Percentiles rank a stretch among this genome's conserved stretches.
phyloP scores from a whole-genome alignment of 2,797 vertebrate species.

The Acanthiza pusilla region DNA sequence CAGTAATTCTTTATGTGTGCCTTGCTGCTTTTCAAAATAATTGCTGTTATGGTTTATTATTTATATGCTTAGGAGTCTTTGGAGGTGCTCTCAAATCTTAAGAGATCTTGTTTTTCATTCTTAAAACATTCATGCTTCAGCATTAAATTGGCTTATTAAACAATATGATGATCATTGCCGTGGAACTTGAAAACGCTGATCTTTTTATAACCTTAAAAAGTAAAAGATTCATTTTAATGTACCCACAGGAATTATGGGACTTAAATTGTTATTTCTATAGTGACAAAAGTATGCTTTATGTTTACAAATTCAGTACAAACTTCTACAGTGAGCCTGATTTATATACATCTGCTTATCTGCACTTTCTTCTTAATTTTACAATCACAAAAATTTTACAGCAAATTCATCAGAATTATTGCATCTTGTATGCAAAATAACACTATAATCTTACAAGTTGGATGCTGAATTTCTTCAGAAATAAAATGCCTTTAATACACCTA shows the following conservation, averaged over 20 bases:
- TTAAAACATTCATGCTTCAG: not conserved
- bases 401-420: not conserved
- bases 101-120: conserved; percentile 9
- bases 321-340: not conserved
- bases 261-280: not conserved
- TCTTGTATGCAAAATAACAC: not conserved
- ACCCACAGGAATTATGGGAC: not conserved
- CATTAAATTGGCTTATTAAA: conserved; percentile 21
- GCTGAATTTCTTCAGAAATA: not conserved
- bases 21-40: not conserved
- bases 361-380: not conserved
- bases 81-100: not conserved
- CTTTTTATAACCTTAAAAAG: not conserved
- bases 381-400: not conserved
- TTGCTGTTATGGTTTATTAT: not conserved
- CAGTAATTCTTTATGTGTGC: not conserved
- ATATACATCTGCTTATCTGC: not conserved
- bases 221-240: not conserved
- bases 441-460: not conserved
- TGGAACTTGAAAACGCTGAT: not conserved
- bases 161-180: not conserved
- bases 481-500: not conserved
- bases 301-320: not conserved
- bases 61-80: not conserved
- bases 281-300: not conserved